phyloP scores from a whole-genome alignment of 1,140 invertebrate genomes.

The Ruditapes philippinarum region DNA sequence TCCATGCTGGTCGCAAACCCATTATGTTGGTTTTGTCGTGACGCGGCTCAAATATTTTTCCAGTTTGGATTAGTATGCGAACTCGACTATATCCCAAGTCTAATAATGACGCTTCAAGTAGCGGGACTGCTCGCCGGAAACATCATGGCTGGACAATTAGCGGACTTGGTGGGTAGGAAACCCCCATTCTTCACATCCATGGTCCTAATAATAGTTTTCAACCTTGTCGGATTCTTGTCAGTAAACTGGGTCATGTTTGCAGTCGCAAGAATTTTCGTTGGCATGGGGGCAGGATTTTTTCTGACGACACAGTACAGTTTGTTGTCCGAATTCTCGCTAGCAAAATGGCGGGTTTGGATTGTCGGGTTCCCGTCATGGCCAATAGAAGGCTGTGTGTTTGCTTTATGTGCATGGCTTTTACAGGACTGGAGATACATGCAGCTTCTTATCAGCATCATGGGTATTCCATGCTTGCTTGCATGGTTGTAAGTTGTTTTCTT shows the following conservation, averaged over 20 bases:
- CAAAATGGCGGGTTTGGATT: slow-evolving; percentile 44
- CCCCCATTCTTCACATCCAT: slow-evolving; percentile 46
- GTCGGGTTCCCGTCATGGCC: slow-evolving; percentile 44
- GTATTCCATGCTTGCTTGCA: background rate
- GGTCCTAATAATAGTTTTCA: slow-evolving; percentile 11
- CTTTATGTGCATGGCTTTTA: slow-evolving; percentile 26
- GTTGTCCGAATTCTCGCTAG: slow-evolving; percentile 9
- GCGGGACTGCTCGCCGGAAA: slow-evolving; percentile 63
- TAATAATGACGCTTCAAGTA: slow-evolving; percentile 68
- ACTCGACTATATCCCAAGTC: slow-evolving; percentile 44
- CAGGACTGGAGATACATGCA: slow-evolving; percentile 42
- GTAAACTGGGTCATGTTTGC: slow-evolving; percentile 65
- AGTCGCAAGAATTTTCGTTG: slow-evolving; percentile 63
- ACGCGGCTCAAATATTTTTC: background rate
- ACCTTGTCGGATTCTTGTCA: slow-evolving; percentile 48
- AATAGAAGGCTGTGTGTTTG: slow-evolving; percentile 26
- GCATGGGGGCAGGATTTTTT: slow-evolving; percentile 42
- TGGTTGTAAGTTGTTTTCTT: slow-evolving; percentile 53
- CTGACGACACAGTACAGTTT: slow-evolving; percentile 1
- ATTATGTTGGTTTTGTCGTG: too few species aligned
- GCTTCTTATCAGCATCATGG: background rate
- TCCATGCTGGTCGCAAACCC: too few species aligned
- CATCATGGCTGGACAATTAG: slow-evolving; percentile 37
- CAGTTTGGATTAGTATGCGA: slow-evolving; percentile 73
- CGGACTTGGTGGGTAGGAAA: slow-evolving; percentile 61